These are phyloP conservation scores for Corydoras sp. DNA, from an alignment of 2,113 vertebrate species.

Conservation along the genomic window DNA sequence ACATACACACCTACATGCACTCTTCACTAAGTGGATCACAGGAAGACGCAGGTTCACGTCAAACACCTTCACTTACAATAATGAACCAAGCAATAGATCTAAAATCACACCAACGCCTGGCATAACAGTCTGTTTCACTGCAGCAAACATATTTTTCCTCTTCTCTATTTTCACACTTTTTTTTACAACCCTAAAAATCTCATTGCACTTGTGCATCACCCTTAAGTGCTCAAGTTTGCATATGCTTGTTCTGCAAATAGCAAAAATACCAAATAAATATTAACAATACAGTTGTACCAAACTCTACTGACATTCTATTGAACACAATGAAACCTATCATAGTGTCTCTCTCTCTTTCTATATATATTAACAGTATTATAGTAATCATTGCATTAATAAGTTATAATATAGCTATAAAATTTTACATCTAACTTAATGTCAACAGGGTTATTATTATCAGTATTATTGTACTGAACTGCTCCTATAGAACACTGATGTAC, in stretches of 20 bases:
- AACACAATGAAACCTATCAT: too few species aligned
- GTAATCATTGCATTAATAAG: too few species aligned
- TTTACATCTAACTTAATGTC: too few species aligned
- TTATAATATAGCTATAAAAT: too few species aligned
- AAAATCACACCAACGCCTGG: conserved; percentile 3
- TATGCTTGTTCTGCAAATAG: too few species aligned
- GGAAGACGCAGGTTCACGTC: conserved; percentile 17
- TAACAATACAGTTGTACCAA: too few species aligned
- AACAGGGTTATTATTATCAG: neutral
- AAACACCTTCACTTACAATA: conserved; percentile 45
- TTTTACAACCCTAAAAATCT: neutral
- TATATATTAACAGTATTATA: too few species aligned
- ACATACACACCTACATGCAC: conserved; percentile 5
- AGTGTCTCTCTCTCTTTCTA: too few species aligned
- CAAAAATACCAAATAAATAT: too few species aligned
- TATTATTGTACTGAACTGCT: too few species aligned
- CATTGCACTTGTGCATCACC: neutral
- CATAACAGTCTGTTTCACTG: conserved; percentile 25
- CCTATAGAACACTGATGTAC: too few species aligned
- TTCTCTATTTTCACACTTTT: conserved; percentile 15
- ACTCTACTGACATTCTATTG: too few species aligned
- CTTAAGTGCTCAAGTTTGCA: neutral
- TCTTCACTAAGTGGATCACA: conserved; percentile 14
- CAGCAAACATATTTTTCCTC: neutral
- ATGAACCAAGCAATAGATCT: conserved; percentile 41